A percentile compares a stretch with the other conserved stretches of the same genome.
Evolutionary conservation across 2,113 vertebrate genomes (phyloP).

Genomic region (Lasiurus cinereus): DNA sequence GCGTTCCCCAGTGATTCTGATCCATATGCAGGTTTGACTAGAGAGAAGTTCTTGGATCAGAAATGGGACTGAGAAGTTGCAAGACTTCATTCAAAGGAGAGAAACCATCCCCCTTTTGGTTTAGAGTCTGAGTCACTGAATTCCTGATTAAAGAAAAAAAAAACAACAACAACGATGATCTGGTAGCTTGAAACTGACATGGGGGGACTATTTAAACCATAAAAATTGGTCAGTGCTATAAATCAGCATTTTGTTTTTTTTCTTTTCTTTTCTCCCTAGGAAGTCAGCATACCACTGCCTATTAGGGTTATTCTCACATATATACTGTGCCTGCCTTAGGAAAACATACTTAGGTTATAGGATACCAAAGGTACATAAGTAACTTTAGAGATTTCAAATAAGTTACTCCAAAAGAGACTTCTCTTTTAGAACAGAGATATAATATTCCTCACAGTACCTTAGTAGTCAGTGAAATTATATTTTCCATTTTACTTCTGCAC

Average conservation of each 20-base stretch:
- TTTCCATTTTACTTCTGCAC: neutral
- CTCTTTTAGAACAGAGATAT: conserved; percentile 12
- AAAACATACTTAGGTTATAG: conserved; percentile 9
- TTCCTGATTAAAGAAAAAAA: neutral
- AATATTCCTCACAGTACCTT: neutral
- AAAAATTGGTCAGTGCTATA: conserved; percentile 7
- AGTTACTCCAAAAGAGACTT: neutral
- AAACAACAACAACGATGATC: neutral
- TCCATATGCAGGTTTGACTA: neutral
- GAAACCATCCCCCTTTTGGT: neutral
- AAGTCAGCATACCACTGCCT: neutral
- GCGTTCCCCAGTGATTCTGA: neutral
- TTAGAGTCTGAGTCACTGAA: neutral
- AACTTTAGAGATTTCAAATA: conserved; percentile 10
- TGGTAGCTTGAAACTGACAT: conserved; percentile 10
- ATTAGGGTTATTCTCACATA: conserved; percentile 1
- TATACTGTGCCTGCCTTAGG: neutral
- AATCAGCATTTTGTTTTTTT: neutral
- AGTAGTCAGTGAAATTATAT: neutral
- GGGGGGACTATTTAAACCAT: neutral
- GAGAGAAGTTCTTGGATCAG: neutral
- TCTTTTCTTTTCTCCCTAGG: neutral
- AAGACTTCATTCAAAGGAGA: neutral
- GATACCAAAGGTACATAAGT: neutral
- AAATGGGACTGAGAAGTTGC: neutral